Base-by-base conservation (phyloP, 2,797 vertebrate species). In the Ctenosaura bakeri region DNA sequence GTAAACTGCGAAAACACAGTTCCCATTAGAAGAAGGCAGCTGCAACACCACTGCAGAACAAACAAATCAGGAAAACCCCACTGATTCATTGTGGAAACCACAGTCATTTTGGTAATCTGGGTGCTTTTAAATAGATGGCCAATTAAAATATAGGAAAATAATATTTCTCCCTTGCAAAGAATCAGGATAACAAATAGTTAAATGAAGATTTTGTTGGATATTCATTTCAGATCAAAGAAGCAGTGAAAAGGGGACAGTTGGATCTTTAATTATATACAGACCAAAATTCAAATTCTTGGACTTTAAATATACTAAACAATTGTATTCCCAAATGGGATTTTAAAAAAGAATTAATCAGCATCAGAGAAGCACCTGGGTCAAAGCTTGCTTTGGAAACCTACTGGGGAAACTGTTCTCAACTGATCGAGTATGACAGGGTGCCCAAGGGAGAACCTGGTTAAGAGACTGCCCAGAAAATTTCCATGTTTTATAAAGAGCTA, bases 11-110 rank as follows among this genome's bases (percentile, higher is more conserved):
- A 74, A 85, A 94, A 93, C 18, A 26, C 87, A 85, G 84, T 86
- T 94, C 90, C 89, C 93, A 88, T 6, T 85, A 91, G 66, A 91
- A 97, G 88, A 52, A 24, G 93, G 90, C 91, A n/a, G 87, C 22
- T 84, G 29, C 92, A 89, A 90, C 89, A 94, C 64, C 87, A 78
- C 90, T 69, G 38, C 54, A 59, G 52, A 14, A 73, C 6, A 13
- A 73, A 80, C 16, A 50, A 78, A 96, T 90, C 96, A 93, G 97
- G 94, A 97, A 96, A 97, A 97, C 97, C 96, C 97, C 96, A 97
- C 90, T 94, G 94, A 89, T 96, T 96, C 94, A 86, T 89, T 62
- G 62, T 7, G 0, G n/a, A 94, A 90, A 93, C 88, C 90, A 78
- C 89, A 6, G 92, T 90, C 96, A 96, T 95, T 96, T 95, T 92